A percentile compares a stretch with the other conserved stretches of the same genome.
These are phyloP conservation scores for Pocillopora meandrina DNA, from an alignment of 92 coral and sea anemone species.

Conservation along the genomic window DNA sequence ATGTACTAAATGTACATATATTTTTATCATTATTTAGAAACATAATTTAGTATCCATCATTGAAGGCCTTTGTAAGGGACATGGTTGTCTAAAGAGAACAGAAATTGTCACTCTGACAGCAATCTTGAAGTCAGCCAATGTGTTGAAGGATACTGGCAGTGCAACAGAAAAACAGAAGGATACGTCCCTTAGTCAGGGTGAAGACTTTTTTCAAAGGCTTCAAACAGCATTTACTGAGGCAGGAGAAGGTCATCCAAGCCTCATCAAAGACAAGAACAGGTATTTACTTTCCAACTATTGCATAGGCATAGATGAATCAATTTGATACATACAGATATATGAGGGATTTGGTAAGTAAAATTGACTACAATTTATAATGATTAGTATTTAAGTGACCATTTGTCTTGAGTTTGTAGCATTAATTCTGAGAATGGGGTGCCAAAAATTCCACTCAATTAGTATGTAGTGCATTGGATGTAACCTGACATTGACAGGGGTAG, in stretches of 20 bases:
- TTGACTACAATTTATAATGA: neutral
- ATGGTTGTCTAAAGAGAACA: conserved; percentile 87
- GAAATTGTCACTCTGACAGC: conserved; percentile 78
- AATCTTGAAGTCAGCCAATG: conserved; percentile 67
- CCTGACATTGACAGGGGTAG: no score
- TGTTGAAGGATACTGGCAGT: conserved; percentile 43
- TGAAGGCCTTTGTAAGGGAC: conserved; percentile 98
- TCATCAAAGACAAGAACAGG: conserved; percentile 48
- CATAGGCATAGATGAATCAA: neutral
- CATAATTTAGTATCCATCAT: conserved; percentile 76
- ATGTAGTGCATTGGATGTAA: no score
- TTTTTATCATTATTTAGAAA: conserved; percentile 52
- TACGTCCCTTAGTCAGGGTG: conserved; percentile 48
- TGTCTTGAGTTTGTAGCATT: no score
- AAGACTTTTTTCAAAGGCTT: conserved; percentile 66
- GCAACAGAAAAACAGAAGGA: conserved; percentile 11
- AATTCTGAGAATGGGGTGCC: no score
- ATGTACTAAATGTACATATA: no score
- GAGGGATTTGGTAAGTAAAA: neutral
- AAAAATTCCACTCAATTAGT: no score
- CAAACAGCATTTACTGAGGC: conserved; percentile 68
- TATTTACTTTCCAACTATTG: neutral
- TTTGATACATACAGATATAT: neutral
- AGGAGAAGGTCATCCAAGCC: conserved; percentile 32
- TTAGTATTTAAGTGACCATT: no score